Percentiles rank a stretch among this genome's conserved stretches.
Conservation (phyloP, 2,113 vertebrate genomes). For the Raja brachyura region DNA sequence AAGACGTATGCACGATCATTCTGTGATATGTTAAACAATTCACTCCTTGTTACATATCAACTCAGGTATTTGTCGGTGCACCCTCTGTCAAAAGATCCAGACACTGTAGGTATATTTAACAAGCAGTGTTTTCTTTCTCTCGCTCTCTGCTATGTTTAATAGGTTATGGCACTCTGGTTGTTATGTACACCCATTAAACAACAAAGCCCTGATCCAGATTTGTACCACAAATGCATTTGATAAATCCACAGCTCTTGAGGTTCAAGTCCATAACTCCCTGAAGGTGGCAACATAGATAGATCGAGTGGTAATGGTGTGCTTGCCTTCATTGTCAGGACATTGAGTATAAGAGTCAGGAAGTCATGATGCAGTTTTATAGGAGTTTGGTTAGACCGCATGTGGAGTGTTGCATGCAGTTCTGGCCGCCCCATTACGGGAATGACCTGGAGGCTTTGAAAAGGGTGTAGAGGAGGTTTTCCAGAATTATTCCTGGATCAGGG, state of each 20-base stretch:
- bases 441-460: no score
- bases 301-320: no score
- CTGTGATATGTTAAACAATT: not conserved
- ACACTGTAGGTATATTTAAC: not conserved
- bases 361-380: no score
- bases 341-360: no score
- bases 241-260: not conserved
- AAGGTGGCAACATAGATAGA: no score
- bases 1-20: not conserved
- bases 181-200: not conserved
- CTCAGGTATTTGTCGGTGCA: not conserved
- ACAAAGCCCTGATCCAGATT: not conserved
- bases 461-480: no score
- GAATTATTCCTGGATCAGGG: no score
- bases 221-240: not conserved
- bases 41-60: not conserved
- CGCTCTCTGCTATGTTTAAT: not conserved
- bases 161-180: not conserved
- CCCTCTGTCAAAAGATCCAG: not conserved
- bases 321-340: no score
- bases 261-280: no score
- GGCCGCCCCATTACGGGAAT: no score
- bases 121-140: not conserved
- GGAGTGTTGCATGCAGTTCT: no score
- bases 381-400: no score